Base-by-base conservation (phyloP, 2,888 invertebrate species). In the Gymnocheta viridis region DNA sequence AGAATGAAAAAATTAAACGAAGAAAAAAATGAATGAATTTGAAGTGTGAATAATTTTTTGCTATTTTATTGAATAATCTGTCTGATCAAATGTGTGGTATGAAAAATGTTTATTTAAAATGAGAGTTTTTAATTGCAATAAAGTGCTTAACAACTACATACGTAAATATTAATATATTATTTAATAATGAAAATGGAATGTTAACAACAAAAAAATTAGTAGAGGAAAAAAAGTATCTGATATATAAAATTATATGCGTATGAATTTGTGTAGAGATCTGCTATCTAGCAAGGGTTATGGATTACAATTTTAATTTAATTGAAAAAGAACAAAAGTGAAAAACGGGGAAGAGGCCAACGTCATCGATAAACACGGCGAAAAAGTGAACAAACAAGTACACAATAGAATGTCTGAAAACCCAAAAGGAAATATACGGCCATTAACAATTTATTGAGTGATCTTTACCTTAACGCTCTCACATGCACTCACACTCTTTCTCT, bases 281-380 rank as follows among this genome's bases (percentile, higher is more conserved):
- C 7, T 14, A 32, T 32, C 32, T n/a, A 12, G 67, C 35, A 62
- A 19, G 24, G 49, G 17, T 67, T 56, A 35, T 47, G 58, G 77
- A 19, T 60, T 66, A 60, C 54, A 29, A 38, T 73, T 27, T 67
- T 60, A 81, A 56, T 69, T 49, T 74, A 70, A 70, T 58, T 70
- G 17, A 64, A 47, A 41, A 47, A 56, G 19, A 49, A 67, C 12
- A 29, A 58, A 64, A 69, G 19, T 41, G 10, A 41, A 78, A 17
- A 72, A 56, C 41, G 70, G 74, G 56, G 19, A 56, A 77, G 67
- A 69, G 67, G 77, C 80, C 54, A 72, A 84, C 81, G 81, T 84
- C 84, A 81, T 81, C 81, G 81, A 77, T 77, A 77, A 84, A 69
- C 38, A 62, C 29, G 77, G 81, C 77, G 77, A 84, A 84, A 67